These are phyloP conservation scores for Ictidomys tridecemlineatus DNA, from an alignment of 2,113 vertebrate genomes.

Conservation along the genomic window DNA sequence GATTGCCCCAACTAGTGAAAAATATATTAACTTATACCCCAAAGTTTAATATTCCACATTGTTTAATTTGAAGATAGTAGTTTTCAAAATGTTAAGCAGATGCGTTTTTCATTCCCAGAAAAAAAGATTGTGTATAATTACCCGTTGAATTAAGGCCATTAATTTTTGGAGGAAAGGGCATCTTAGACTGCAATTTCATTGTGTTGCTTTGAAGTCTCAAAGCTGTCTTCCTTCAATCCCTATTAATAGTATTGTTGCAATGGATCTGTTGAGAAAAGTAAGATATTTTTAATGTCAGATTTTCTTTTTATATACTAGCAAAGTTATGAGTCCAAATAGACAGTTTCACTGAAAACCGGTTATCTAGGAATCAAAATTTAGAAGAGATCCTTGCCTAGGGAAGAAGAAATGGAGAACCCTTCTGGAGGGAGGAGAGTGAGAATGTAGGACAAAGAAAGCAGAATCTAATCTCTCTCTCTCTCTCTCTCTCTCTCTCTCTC, in stretches of 20 bases:
- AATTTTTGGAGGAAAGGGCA: neutral
- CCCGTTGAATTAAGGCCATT: neutral
- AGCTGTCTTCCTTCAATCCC: neutral
- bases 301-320: neutral
- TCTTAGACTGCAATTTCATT: neutral
- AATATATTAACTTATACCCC: neutral
- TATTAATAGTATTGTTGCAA: neutral
- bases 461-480: neutral
- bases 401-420: neutral
- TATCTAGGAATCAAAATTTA: neutral
- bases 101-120: neutral
- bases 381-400: neutral
- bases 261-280: neutral
- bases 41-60: neutral
- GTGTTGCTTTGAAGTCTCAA: neutral
- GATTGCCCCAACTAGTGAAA: neutral
- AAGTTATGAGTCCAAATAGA: neutral
- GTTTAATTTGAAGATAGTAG: neutral
- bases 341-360: neutral
- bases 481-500: too few relatives aligned
- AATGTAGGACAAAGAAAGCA: neutral
- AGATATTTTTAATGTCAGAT: neutral
- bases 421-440: neutral
- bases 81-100: constrained; percentile 36
- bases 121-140: neutral